Evolutionary conservation across 2,888 invertebrate genomes (phyloP), one percentile per base, ranked within the genome.

Genomic region (Epsilonema sp.): DNA sequence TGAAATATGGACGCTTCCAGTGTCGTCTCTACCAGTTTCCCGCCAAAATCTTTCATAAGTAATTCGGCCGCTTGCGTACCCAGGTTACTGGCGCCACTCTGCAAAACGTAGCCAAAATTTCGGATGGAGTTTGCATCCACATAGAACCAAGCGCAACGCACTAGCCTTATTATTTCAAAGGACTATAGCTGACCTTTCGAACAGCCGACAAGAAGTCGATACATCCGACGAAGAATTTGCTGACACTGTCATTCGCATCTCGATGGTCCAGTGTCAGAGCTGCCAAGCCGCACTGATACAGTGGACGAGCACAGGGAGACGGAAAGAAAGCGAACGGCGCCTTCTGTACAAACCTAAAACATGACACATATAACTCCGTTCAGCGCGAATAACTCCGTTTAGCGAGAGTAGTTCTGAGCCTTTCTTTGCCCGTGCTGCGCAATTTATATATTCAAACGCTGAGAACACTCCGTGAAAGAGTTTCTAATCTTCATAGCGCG

Each of bases 221-320:
- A 49, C 90, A 72, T 69, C 90, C 89, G 58, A 76, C 77, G 56
- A 92, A 80, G 70, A 92, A 94, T 71, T 87, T 89, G 80, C 87
- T 86, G 42, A 94, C 87, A 41, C 89, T 85, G 47, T 81, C 78
- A 72, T 87, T 90, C 5, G 61, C 60, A 20, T 61, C 61, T 21
- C 41, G 42, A 46, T 63, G 61, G 66, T 92, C 89, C 46, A 94
- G 73, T 5, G 78, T 74, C 52, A 80, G 76, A 1, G 87, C 83
- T 55, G 81, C 74, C 40, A 82, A 70, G 37, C 81, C 86, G 68
- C 85, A 84, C 60, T 80, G 78, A 55, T 89, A 70, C 54, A 87
- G 79, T 5, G 78, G 76, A 26, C 75, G 74, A 44, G 82, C 70
- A 26, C 82, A 75, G 13, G 77, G 72, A 54, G 80, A 79, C 57